These are phyloP conservation scores for Pelodytes ibericus DNA, from an alignment of 2,797 vertebrate species.

Conservation along the genomic window DNA sequence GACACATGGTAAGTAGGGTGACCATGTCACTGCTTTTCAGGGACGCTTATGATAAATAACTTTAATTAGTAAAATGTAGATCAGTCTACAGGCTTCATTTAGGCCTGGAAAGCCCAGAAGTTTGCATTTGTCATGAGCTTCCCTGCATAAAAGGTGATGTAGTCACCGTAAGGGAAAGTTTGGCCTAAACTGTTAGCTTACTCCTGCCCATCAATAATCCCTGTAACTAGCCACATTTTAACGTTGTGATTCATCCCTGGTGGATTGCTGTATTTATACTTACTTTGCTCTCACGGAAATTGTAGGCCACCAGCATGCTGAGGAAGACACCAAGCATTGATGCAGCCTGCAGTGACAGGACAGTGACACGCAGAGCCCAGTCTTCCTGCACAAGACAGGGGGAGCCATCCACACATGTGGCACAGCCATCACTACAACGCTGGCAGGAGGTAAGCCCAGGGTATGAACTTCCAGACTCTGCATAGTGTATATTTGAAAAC, in stretches of 20 bases:
- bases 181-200: too few relatives aligned
- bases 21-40: too few relatives aligned
- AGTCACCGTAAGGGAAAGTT: too few relatives aligned
- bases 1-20: too few relatives aligned
- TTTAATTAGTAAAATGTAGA: too few relatives aligned
- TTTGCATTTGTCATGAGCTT: too few relatives aligned
- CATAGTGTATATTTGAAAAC: slow-evolving; percentile 26
- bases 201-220: too few relatives aligned
- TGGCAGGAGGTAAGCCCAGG: slow-evolving; percentile 67
- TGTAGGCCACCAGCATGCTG: slow-evolving; percentile 89
- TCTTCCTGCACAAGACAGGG: slow-evolving; percentile 87
- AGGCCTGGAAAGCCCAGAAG: too few relatives aligned
- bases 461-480: slow-evolving; percentile 57
- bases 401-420: slow-evolving; percentile 76
- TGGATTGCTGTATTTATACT: slow-evolving; percentile 30
- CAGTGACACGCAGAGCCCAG: slow-evolving; percentile 70
- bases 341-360: slow-evolving; percentile 83
- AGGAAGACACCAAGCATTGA: slow-evolving; percentile 89
- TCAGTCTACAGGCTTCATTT: too few relatives aligned
- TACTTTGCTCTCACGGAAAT: slow-evolving; percentile 81
- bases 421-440: slow-evolving; percentile 85
- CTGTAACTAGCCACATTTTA: too few relatives aligned
- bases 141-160: too few relatives aligned
- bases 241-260: not conserved
- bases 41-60: too few relatives aligned